Percentiles rank a stretch among this genome's conserved stretches.
Conservation (phyloP, 1,140 invertebrate genomes). For the Anastrepha obliqua region DNA sequence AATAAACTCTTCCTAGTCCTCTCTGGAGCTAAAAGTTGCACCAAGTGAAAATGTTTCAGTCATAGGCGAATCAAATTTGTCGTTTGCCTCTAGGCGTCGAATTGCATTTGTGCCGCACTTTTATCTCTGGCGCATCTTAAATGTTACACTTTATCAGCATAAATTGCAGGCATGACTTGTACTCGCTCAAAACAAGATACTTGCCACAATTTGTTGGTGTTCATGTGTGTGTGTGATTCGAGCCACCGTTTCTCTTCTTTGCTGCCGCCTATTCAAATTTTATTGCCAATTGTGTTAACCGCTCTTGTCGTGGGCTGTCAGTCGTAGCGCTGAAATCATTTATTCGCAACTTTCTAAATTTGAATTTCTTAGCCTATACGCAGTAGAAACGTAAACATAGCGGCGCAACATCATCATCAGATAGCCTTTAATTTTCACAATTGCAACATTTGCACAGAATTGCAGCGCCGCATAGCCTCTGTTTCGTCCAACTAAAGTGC, state of each 20-base stretch:
- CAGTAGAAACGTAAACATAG: no score
- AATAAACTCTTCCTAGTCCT: no score
- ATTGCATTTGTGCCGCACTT: background rate
- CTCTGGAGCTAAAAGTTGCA: background rate
- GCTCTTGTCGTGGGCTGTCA: background rate
- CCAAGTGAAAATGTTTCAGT: background rate
- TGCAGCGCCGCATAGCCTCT: background rate
- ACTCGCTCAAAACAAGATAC: background rate
- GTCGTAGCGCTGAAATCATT: background rate
- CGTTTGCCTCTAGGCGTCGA: background rate
- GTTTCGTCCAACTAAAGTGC: background rate
- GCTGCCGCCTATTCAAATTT: background rate
- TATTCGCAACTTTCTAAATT: slow-evolving; percentile 22
- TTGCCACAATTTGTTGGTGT: background rate
- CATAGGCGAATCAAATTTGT: background rate
- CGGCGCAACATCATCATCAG: background rate
- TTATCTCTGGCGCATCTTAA: background rate
- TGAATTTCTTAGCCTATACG: background rate
- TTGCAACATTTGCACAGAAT: background rate
- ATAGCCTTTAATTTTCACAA: background rate
- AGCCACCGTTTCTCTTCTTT: background rate
- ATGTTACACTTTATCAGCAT: slow-evolving; percentile 19
- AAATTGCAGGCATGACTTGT: background rate
- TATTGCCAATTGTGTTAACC: background rate
- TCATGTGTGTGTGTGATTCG: background rate